A percentile compares a stretch with the other conserved stretches of the same genome.
These are phyloP conservation scores for Mnemiopsis leidyi DNA, from an alignment of 37 sponge, comb jelly and placozoan genomes.

Conservation along the genomic window DNA sequence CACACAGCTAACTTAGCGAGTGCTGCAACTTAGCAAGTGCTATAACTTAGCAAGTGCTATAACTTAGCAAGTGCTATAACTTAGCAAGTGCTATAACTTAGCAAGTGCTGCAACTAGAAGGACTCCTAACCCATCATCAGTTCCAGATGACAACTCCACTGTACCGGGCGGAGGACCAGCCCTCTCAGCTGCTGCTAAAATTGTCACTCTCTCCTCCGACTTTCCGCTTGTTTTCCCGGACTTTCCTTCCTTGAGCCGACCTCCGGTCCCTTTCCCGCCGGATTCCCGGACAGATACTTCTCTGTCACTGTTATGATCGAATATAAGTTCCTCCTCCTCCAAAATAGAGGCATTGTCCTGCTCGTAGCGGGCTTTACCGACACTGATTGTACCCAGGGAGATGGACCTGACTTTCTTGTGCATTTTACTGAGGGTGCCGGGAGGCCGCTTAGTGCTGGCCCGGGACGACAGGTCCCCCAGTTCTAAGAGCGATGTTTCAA, in stretches of 20 bases:
- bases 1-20: too few species aligned
- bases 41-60: too few species aligned
- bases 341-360: not conserved
- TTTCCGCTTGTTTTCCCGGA: not conserved
- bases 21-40: too few species aligned
- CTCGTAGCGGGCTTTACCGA: not conserved
- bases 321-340: not conserved
- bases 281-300: not conserved
- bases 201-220: not conserved
- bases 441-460: not conserved
- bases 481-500: not conserved
- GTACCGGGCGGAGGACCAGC: too few species aligned
- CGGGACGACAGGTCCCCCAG: not conserved
- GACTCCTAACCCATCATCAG: too few species aligned
- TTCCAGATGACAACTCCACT: too few species aligned
- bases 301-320: not conserved
- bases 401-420: not conserved
- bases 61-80: too few species aligned
- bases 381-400: not conserved
- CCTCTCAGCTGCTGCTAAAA: not conserved
- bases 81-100: too few species aligned
- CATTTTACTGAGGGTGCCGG: not conserved
- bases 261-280: not conserved
- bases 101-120: too few species aligned
- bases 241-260: not conserved